Evolutionary conservation across 2,113 vertebrate genomes (phyloP).

Genomic region (Laticauda colubrina): DNA sequence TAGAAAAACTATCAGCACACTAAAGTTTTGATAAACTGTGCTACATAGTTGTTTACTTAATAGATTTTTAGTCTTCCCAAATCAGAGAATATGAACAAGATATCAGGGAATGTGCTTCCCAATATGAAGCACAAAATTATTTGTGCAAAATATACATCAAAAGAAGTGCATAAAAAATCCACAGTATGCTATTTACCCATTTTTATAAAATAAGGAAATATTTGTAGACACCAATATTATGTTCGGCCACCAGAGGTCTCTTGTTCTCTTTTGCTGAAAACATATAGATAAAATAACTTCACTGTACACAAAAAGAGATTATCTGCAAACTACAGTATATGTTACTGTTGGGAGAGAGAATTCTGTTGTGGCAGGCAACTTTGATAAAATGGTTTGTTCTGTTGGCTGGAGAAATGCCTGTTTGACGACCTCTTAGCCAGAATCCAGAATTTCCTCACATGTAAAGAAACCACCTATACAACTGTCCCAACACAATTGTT

Average conservation of each 20-base stretch:
- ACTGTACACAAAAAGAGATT: background rate
- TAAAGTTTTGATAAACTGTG: background rate
- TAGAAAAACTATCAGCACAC: background rate
- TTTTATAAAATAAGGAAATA: background rate
- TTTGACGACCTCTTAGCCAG: background rate
- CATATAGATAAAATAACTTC: background rate
- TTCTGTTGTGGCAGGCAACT: background rate
- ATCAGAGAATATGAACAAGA: background rate
- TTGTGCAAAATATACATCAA: background rate
- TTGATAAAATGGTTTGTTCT: background rate
- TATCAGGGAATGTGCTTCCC: background rate
- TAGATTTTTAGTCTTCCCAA: background rate
- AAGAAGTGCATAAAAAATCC: background rate
- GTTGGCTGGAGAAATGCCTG: background rate
- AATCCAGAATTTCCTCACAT: background rate
- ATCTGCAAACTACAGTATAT: background rate
- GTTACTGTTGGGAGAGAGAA: background rate
- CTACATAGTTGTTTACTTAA: background rate
- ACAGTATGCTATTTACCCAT: background rate
- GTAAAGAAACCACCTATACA: background rate
- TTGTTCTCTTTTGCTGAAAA: constrained; percentile 35
- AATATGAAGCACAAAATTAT: background rate
- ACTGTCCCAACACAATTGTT: background rate
- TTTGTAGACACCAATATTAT: constrained; percentile 33
- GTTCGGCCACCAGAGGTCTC: constrained; percentile 62